Conservation (phyloP, 2,797 vertebrate genomes). For the Anableps anableps region DNA sequence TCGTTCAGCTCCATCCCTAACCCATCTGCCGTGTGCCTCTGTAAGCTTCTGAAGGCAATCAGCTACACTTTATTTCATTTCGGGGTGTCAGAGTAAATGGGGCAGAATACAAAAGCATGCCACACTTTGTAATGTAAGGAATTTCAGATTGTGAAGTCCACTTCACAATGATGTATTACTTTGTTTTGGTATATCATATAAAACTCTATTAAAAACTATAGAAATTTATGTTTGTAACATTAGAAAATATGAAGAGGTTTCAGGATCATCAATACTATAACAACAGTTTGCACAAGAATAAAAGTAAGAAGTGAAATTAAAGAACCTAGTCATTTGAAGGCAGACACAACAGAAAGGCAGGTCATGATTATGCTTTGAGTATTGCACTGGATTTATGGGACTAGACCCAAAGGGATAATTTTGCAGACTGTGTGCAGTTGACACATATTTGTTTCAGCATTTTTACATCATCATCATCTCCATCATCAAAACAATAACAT, state of each 20-base stretch:
- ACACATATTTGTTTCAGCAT: slow-evolving; percentile 15
- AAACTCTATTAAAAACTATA: background rate
- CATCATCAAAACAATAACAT: background rate
- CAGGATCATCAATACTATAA: background rate
- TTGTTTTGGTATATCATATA: background rate
- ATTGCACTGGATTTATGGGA: slow-evolving; percentile 40
- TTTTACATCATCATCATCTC: slow-evolving; percentile 4
- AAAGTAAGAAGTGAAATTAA: slow-evolving; percentile 24
- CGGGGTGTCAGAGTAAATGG: too few relatives aligned
- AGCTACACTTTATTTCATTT: too few relatives aligned
- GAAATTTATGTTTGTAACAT: background rate
- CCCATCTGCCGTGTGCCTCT: too few relatives aligned
- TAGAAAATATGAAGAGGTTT: background rate
- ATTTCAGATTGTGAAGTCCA: background rate
- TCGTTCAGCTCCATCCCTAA: too few relatives aligned
- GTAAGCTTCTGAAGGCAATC: too few relatives aligned
- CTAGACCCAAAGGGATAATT: slow-evolving; percentile 44
- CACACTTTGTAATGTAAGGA: background rate
- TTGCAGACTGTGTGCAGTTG: slow-evolving; percentile 17
- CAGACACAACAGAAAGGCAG: slow-evolving; percentile 45
- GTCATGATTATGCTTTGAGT: slow-evolving; percentile 50
- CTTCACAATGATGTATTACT: background rate
- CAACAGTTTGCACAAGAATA: background rate
- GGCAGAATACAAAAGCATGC: too few relatives aligned
- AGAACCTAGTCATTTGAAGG: slow-evolving; percentile 18